Base-by-base conservation (phyloP, 2,113 vertebrate species). In the Caranx melampygus region DNA sequence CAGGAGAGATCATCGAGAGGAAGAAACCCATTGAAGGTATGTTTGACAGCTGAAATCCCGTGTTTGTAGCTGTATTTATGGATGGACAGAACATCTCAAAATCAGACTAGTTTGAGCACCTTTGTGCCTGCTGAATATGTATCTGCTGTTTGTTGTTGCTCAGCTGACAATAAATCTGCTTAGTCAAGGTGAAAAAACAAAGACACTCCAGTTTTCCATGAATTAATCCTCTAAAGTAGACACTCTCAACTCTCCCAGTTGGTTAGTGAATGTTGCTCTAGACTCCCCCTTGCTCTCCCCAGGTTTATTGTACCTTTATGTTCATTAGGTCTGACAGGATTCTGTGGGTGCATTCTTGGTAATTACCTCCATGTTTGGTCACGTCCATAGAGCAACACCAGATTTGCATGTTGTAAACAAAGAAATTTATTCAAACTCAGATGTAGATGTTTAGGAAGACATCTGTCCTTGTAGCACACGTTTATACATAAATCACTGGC, bases 401-500 rank as follows among this genome's bases (percentile, higher is more conserved):
- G n/a, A 58, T 31, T 6, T 37, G 15, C 21, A 59, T 6, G 18
- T 40, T 42, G 5, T 51, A 60, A 75, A 75, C 21, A 78, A 60
- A 84, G 40, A 1, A 40, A 42, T 86, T 78, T 83, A 83, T 72
- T 85, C 15, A 65, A 7, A 59, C 61, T 45, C 13, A 37, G 42
- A 45, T 62, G 40, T 20, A 72, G n/a, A 63, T 63, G 55, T 66
- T 33, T 26, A 12, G 45, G 8, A 47, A 35, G 49, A 42, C 40
- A 31, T 62, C 1, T 54, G 6, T 52, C 6, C 3, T 71, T 21
- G 45, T 9, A 49, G 21, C 35, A 9, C 37, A 64, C 21, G 66
- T 60, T 45, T 47, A 26, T 66, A 14, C 74, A 60, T 60, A 82
- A 67, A 58, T 26, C 14, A 8, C 2, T 35, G 5, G 26, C 20